Evolutionary conservation across 2,888 invertebrate species (phyloP).

Genomic region (Dione vanillae): DNA sequence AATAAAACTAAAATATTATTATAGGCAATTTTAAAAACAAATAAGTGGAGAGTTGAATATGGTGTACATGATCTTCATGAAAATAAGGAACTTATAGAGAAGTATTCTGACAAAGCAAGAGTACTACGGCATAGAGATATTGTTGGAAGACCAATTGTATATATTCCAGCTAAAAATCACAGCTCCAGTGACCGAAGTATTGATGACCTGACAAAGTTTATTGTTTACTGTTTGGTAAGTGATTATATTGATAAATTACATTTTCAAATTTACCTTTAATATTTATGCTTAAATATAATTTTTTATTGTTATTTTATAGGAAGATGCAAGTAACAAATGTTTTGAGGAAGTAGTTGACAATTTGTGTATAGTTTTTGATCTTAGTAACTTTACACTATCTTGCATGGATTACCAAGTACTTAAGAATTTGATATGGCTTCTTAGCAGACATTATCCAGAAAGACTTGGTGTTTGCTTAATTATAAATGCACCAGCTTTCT

Average conservation of each 20-base stretch:
- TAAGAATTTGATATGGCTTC: constrained; percentile 91
- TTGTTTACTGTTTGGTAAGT: constrained; percentile 89
- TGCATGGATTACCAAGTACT: constrained; percentile 93
- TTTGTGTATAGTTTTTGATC: constrained; percentile 91
- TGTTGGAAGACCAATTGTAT: constrained; percentile 89
- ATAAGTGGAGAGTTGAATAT: constrained; percentile 91
- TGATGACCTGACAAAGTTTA: constrained; percentile 90
- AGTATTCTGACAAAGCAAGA: constrained; percentile 86
- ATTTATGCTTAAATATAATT: not conserved
- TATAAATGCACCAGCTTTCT: constrained; percentile 89
- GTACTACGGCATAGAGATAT: constrained; percentile 89
- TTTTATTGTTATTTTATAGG: constrained; percentile 70
- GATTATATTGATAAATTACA: not conserved
- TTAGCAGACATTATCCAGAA: constrained; percentile 91
- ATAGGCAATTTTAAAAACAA: constrained; percentile 90
- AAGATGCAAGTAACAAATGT: constrained; percentile 90
- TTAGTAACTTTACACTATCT: constrained; percentile 88
- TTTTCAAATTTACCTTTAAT: not conserved
- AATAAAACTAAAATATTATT: constrained; percentile 51
- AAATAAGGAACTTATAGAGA: constrained; percentile 81
- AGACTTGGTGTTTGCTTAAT: constrained; percentile 90
- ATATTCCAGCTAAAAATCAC: constrained; percentile 91
- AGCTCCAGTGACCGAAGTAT: constrained; percentile 88
- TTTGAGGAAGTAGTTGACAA: constrained; percentile 92
- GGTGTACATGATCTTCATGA: constrained; percentile 85